phyloP scores from a whole-genome alignment of 2,797 vertebrate species.

The Tapera naevia region DNA sequence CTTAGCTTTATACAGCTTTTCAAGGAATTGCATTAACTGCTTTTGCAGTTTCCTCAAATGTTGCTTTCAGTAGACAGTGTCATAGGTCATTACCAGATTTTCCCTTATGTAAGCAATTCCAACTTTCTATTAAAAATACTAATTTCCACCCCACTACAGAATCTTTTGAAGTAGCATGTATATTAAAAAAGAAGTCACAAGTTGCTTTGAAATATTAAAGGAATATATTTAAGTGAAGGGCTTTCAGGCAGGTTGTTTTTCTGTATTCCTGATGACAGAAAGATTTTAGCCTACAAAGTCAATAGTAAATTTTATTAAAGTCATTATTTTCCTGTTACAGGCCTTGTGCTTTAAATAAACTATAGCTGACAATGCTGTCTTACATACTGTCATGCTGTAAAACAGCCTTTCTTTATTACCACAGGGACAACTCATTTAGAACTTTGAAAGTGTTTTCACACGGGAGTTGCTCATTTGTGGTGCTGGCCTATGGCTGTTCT shows the following conservation, averaged over 20 bases:
- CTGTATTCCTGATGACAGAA: constrained; percentile 80
- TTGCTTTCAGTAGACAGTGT: constrained; percentile 73
- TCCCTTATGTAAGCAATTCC: constrained; percentile 79
- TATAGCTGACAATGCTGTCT: constrained; percentile 81
- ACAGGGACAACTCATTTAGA: constrained; percentile 77
- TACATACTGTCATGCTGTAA: constrained; percentile 77
- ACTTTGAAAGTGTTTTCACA: constrained; percentile 74
- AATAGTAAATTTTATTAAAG: constrained; percentile 87
- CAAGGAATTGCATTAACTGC: constrained; percentile 76
- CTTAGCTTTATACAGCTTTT: constrained; percentile 75
- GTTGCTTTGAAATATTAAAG: constrained; percentile 84
- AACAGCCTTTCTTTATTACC: constrained; percentile 80
- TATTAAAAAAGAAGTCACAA: constrained; percentile 75
- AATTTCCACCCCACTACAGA: constrained; percentile 76
- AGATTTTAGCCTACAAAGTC: constrained; percentile 83
- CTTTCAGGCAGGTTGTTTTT: constrained; percentile 78
- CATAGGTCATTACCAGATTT: constrained; percentile 78
- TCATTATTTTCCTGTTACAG: constrained; percentile 83
- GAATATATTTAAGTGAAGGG: constrained; percentile 82
- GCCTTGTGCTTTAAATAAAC: constrained; percentile 80
- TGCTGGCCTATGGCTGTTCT: constrained; percentile 72
- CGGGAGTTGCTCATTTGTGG: constrained; percentile 70
- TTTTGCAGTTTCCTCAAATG: constrained; percentile 74
- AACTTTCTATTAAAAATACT: constrained; percentile 81
- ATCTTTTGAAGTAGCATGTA: constrained; percentile 77